Percentiles rank a stretch among this genome's conserved stretches.
These are phyloP conservation scores for Lanistes nyassanus DNA, from an alignment of 1,140 invertebrate species.

Conservation along the genomic window DNA sequence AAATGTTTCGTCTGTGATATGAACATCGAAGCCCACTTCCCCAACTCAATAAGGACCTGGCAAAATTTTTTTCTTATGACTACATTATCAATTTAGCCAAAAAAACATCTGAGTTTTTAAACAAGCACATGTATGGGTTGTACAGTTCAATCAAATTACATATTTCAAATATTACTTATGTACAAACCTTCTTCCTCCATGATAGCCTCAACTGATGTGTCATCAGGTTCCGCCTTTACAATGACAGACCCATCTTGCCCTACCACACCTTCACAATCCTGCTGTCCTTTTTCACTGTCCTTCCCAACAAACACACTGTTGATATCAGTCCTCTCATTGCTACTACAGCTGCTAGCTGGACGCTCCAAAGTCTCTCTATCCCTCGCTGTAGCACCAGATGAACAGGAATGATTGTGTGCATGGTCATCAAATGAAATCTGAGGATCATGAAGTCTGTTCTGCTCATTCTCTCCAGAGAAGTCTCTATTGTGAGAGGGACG, in stretches of 20 bases:
- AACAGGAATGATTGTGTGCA: constrained; percentile 16
- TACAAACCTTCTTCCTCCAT: background rate
- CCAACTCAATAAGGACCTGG: no score
- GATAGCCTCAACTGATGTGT: background rate
- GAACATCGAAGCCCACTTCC: no score
- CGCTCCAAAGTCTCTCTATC: background rate
- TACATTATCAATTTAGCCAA: no score
- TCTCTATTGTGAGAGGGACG: background rate
- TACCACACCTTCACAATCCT: background rate
- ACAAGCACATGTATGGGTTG: no score
- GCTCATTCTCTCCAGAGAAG: constrained; percentile 5
- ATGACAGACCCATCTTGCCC: constrained; percentile 1
- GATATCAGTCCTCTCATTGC: no score
- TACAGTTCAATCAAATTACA: background rate
- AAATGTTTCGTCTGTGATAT: no score
- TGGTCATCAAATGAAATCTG: background rate
- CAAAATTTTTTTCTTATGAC: no score
- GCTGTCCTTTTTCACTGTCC: background rate
- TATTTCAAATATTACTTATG: background rate
- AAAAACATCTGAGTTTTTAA: no score
- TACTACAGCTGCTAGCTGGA: no score
- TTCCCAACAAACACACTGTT: no score
- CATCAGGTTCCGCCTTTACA: constrained; percentile 13
- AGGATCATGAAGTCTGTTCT: background rate
- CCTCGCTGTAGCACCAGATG: background rate